phyloP scores from a whole-genome alignment of 1,140 invertebrate species.

The Eupeodes corollae region DNA sequence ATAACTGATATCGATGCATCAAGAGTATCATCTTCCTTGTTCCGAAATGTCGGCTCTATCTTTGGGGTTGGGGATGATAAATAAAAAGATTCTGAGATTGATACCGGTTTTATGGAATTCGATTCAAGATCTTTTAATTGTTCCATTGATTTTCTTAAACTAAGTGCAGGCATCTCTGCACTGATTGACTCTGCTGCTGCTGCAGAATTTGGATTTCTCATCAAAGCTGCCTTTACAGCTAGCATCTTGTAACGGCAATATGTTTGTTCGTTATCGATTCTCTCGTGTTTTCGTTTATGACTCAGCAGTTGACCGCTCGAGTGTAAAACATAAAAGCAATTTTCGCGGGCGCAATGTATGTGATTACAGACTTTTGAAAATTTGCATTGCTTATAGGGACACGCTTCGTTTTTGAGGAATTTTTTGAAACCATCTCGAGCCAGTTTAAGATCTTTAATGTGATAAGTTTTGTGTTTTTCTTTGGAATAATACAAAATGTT shows the following conservation, averaged over 20 bases:
- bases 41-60: too few species aligned
- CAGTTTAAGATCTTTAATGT: conserved; percentile 90
- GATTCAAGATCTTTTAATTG: too few species aligned
- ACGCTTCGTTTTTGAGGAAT: conserved; percentile 92
- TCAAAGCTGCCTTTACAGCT: conserved; percentile 13
- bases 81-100: too few species aligned
- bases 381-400: conserved; percentile 70
- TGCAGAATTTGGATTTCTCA: neutral
- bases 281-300: conserved; percentile 90
- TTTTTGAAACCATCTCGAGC: conserved; percentile 92
- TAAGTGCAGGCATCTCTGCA: too few species aligned
- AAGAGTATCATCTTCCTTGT: too few species aligned
- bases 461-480: conserved; percentile 97
- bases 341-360: conserved; percentile 88
- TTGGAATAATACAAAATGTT: neutral
- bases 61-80: too few species aligned
- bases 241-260: conserved; percentile 59
- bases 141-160: too few species aligned
- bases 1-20: neutral
- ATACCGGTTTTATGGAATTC: too few species aligned
- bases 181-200: too few species aligned
- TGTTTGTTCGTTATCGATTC: conserved; percentile 70
- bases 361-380: conserved; percentile 90
- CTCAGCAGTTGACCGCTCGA: conserved; percentile 88
- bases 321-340: conserved; percentile 87